Base-by-base conservation (phyloP, 1,140 invertebrate species). In the Diploscapter pachys region DNA sequence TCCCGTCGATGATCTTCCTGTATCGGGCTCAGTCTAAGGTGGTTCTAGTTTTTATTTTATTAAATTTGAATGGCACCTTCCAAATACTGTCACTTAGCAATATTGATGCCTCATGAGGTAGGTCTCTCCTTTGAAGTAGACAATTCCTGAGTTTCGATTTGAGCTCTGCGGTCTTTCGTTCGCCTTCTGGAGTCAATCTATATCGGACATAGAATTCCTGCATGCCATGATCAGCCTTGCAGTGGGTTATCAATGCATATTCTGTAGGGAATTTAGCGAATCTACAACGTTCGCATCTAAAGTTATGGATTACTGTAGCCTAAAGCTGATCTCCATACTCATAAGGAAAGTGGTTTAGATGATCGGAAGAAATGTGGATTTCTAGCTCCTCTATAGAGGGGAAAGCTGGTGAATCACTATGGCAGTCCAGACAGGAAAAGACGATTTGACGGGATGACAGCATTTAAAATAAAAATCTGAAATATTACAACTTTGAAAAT, bases 251-350 rank as follows among this genome's bases (percentile, higher is more conserved):
- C 6, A 80, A 61, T 31, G 78, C 78, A 50, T 52, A 79, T 63
- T 80, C 78, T 4, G 78, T 79, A 4, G 78, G 72, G 61, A 79
- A 79, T 63, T 75, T 80, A 3, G 78, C 78, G 55, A 76, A 79
- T 11, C 66, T 64, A 59, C 78, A 79, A 62, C 75, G 79, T 57
- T 79, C 78, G 56, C 78, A 79, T 72, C 78, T 78, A 53, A 71
- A 80, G 57, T 49, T 54, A 31, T 67, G 71, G 57, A 62, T 56
- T 62, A 49, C 48, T 2, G 54, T n/a, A 13, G 31, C 13, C 4
- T n/a, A 9, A 48, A 2, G 52, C 59, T 52, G 54, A 8, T 4
- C n/a, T 49, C 68, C 71, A 69, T 61, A 78, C 71, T 78, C 67
- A 52, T 66, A 71, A 4, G 76, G 76, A 74, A 13, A 78, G 31